Evolutionary conservation across 2,113 vertebrate species (phyloP), one percentile per base, ranked within the genome.

Genomic region (Neolamprologus sp.): DNA sequence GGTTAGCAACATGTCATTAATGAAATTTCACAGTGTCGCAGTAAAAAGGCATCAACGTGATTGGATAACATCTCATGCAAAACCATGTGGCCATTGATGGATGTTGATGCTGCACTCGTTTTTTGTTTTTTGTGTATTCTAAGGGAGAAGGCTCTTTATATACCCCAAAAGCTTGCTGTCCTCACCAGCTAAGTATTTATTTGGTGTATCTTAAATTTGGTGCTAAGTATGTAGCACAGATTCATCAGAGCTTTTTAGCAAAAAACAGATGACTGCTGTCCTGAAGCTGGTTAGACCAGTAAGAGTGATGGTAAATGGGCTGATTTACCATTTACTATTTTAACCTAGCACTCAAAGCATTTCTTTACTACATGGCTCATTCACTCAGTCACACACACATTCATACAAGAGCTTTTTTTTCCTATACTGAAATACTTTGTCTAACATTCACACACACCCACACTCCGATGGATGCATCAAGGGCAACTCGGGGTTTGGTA

Each of bases 1-100:
- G 79, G 82, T 91, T 85, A 87, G 84, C 85, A 80, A 85, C 85
- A 89, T 90, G 90, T 82, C 83, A 85, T 90, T 90, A 90, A 88
- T 85, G 89, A 92, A 73, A 89, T 42, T 57, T 84, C 83, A 83
- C 35, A 79, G 60, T 73, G 45, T 78, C 33, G 85, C 71, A 81
- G 81, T 81, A 68, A 85, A 78, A 78, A 78, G 4, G 73, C 45
- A 78, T 31, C 73, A 51, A 31, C 7, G 6, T 78, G 73, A 51
- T 51, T 49, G 73, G 73, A 78, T 78, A 49, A 75, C 42, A 49
- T 78, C 42, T 78, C 71, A 78, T 78, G 73, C 73, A 51, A 78
- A 51, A 78, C 26, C 26, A 51, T 51, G 73, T 51, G n/a, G 40
- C 68, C 40, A 73, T 42, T 68, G 78, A 86, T 81, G 16, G n/a